A percentile compares a stretch with the other conserved stretches of the same genome.
Conservation (phyloP, 2,113 vertebrate genomes). For the Loxodonta africana region DNA sequence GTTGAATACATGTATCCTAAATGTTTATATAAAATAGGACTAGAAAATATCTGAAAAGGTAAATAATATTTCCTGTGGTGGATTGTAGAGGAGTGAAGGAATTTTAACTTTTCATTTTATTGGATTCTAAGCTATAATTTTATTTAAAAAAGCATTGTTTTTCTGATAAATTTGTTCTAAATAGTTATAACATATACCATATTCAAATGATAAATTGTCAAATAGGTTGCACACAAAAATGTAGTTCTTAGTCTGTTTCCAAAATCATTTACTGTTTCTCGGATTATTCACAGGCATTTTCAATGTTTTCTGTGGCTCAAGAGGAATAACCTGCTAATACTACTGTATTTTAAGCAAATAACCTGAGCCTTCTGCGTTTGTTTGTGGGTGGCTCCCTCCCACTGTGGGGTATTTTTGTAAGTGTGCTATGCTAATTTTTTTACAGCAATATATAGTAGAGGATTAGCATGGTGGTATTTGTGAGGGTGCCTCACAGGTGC, state of each 20-base stretch:
- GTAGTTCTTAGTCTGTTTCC: neutral
- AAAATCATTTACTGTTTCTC: neutral
- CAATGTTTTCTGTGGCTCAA: neutral
- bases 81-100: neutral
- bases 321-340: neutral
- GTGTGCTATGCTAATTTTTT: too few relatives aligned
- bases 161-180: neutral
- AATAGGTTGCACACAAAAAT: neutral
- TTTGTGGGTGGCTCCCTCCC: too few relatives aligned
- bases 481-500: too few relatives aligned
- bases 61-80: neutral
- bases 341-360: too few relatives aligned
- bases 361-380: too few relatives aligned
- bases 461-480: too few relatives aligned
- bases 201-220: neutral
- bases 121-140: neutral
- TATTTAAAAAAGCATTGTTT: neutral
- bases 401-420: too few relatives aligned
- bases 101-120: constrained; percentile 8
- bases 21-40: neutral
- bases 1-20: neutral
- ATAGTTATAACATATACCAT: neutral
- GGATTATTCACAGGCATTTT: neutral
- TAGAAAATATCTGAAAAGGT: neutral
- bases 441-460: too few relatives aligned